A percentile compares a stretch with the other conserved stretches of the same genome.
Evolutionary conservation across 1,140 invertebrate species (phyloP).

Genomic region (Adelges cooleyi): DNA sequence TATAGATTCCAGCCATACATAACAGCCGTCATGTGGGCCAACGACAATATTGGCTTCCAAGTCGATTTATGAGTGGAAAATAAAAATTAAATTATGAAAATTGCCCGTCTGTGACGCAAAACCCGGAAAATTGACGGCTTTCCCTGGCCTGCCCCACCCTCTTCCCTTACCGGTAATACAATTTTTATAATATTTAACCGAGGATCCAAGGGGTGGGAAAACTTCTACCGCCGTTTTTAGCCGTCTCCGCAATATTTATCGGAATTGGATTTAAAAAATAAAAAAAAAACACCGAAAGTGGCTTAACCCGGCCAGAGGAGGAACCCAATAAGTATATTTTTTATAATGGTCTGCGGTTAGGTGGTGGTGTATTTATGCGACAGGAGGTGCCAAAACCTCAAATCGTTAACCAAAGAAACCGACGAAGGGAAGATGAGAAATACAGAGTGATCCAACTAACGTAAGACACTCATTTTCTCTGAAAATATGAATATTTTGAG

Average conservation of each 20-base stretch:
- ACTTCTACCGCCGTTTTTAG: background rate
- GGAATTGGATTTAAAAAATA: conserved; percentile 14
- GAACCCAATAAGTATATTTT: background rate
- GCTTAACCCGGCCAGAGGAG: background rate
- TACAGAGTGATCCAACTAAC: too few relatives aligned
- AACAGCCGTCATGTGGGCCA: too few relatives aligned
- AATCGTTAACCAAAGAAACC: background rate
- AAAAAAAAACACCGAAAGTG: conserved; percentile 8
- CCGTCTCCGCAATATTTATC: background rate
- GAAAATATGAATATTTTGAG: too few relatives aligned
- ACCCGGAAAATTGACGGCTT: conserved; percentile 20
- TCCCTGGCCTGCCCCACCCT: background rate
- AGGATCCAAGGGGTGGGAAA: background rate
- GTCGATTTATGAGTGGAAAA: too few relatives aligned
- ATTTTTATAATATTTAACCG: background rate
- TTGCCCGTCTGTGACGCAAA: background rate
- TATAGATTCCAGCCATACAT: too few relatives aligned
- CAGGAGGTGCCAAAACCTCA: background rate
- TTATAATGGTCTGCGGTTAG: background rate
- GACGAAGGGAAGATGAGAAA: background rate
- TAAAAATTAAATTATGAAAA: background rate
- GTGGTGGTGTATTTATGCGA: background rate
- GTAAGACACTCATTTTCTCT: too few relatives aligned
- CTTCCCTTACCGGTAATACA: too few relatives aligned
- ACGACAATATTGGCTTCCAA: too few relatives aligned